Evolutionary conservation across 2,888 invertebrate genomes (phyloP).

Genomic region (Lampropteryx suffumata): DNA sequence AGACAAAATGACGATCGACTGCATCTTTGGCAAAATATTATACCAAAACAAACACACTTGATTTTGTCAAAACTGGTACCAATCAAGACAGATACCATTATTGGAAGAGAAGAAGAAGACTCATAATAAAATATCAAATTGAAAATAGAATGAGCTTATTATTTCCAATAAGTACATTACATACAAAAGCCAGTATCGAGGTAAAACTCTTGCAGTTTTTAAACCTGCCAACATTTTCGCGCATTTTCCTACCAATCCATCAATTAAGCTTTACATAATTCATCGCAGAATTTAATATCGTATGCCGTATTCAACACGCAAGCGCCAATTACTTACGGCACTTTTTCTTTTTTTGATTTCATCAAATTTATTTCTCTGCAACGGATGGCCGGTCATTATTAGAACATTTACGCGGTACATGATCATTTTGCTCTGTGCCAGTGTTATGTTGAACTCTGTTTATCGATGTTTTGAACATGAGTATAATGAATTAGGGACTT

Average conservation of each 20-base stretch:
- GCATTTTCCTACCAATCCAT: slow-evolving; percentile 17
- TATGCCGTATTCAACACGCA: slow-evolving; percentile 46
- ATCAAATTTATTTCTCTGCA: slow-evolving; percentile 68
- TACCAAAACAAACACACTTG: no score
- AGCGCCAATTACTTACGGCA: slow-evolving; percentile 52
- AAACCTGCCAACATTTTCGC: not conserved
- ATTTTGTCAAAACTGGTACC: no score
- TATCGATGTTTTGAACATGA: no score
- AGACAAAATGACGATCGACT: no score
- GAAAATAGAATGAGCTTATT: no score
- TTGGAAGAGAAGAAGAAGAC: no score
- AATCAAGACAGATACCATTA: no score
- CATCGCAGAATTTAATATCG: slow-evolving; percentile 41
- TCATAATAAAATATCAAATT: no score
- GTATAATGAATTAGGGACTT: no score
- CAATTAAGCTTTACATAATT: slow-evolving; percentile 29
- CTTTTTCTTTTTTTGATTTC: slow-evolving; percentile 64
- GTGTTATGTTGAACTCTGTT: not conserved
- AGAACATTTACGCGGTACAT: slow-evolving; percentile 56
- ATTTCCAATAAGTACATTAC: no score
- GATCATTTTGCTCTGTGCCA: slow-evolving; percentile 16
- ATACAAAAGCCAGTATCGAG: no score
- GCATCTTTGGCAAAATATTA: no score
- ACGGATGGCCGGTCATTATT: slow-evolving; percentile 64
- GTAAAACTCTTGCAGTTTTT: not conserved